These are phyloP conservation scores for Lerista edwardsae DNA, from an alignment of 2,797 vertebrate genomes.

Conservation along the genomic window DNA sequence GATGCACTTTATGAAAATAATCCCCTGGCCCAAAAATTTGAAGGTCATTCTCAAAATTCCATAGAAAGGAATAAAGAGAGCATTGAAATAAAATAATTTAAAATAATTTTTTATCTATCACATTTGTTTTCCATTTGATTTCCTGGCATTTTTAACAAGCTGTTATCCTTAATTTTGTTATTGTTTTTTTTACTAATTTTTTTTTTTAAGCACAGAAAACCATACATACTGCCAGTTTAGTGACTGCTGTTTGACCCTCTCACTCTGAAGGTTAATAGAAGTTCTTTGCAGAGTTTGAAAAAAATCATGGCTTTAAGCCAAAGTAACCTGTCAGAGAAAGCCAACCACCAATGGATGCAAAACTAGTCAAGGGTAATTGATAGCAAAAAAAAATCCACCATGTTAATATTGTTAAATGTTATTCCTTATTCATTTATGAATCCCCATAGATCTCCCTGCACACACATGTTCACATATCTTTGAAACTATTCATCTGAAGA, in stretches of 20 bases:
- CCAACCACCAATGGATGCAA: conserved; percentile 28
- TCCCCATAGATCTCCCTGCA: not conserved
- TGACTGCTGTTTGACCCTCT: conserved; percentile 44
- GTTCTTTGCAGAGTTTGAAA: conserved; percentile 46
- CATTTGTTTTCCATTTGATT: conserved; percentile 62
- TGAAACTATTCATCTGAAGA: conserved; percentile 21
- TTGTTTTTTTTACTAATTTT: conserved; percentile 54
- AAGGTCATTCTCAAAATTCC: conserved; percentile 49
- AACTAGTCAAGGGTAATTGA: conserved; percentile 22
- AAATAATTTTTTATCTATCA: conserved; percentile 45
- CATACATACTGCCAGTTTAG: conserved; percentile 40
- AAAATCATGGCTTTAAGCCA: conserved; percentile 54
- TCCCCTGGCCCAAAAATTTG: conserved; percentile 34
- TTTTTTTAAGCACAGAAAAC: conserved; percentile 58
- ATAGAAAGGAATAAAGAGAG: conserved; percentile 21
- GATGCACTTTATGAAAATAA: conserved; percentile 44
- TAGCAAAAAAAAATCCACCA: not conserved
- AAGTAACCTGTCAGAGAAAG: conserved; percentile 6
- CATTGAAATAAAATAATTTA: too few species aligned
- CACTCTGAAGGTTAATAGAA: conserved; percentile 53
- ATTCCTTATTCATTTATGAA: not conserved
- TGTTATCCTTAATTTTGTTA: conserved; percentile 39
- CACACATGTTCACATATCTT: not conserved
- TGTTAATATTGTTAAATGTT: not conserved
- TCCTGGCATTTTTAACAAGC: conserved; percentile 45